Conservation (phyloP, 2,797 vertebrate genomes). For the Oryzias dopingdopingensis region DNA sequence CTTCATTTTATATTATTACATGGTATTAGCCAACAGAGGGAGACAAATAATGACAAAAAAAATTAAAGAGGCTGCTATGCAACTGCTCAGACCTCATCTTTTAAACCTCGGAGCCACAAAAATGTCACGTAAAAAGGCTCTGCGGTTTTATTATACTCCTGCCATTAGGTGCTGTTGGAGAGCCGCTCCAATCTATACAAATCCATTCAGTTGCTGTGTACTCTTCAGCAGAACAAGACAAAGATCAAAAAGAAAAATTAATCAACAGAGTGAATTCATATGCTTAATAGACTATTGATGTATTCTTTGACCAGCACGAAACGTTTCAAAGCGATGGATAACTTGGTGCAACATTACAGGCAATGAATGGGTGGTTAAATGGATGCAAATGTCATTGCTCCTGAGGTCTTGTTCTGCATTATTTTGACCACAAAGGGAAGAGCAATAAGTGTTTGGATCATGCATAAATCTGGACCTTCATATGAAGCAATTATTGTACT, state of each 20-base stretch:
- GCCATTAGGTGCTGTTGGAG: slow-evolving; percentile 10
- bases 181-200: slow-evolving; percentile 9
- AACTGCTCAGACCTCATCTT: slow-evolving; percentile 27
- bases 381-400: not conserved
- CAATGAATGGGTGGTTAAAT: not conserved
- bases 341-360: not conserved
- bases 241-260: slow-evolving; percentile 35
- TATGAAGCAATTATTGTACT: too few relatives aligned
- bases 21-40: slow-evolving; percentile 64
- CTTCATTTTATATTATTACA: slow-evolving; percentile 20
- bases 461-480: too few relatives aligned
- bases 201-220: slow-evolving; percentile 17
- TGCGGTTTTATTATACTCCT: slow-evolving; percentile 1
- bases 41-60: slow-evolving; percentile 53
- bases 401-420: too few relatives aligned
- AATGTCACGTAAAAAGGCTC: slow-evolving; percentile 1
- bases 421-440: too few relatives aligned
- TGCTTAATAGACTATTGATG: slow-evolving; percentile 23
- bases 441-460: too few relatives aligned
- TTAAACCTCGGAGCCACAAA: slow-evolving; percentile 11
- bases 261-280: slow-evolving; percentile 21
- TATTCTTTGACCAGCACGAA: slow-evolving; percentile 18
- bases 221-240: slow-evolving; percentile 20
- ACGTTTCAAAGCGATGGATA: not conserved
- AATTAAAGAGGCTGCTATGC: slow-evolving; percentile 9